These are phyloP conservation scores for Oscheius sp. DNA, from an alignment of 2,888 invertebrate species.

Conservation along the genomic window DNA sequence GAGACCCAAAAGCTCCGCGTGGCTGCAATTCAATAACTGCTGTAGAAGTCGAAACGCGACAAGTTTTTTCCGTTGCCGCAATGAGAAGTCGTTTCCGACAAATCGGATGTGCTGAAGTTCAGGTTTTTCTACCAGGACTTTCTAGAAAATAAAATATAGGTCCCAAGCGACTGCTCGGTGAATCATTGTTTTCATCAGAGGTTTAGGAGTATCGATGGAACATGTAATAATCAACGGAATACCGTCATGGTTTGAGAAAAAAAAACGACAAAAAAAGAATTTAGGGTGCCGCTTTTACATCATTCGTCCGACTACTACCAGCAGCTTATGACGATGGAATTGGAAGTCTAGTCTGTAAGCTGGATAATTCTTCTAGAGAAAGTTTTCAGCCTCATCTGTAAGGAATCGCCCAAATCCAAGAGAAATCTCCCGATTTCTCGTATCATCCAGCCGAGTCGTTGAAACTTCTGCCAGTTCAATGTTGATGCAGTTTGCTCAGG, in stretches of 20 bases:
- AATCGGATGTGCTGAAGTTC: conserved; percentile 32
- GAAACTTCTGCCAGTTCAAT: conserved; percentile 54
- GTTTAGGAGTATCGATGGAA: conserved; percentile 89
- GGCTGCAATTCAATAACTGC: conserved; percentile 48
- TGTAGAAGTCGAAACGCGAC: conserved; percentile 38
- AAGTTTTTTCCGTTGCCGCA: conserved; percentile 24
- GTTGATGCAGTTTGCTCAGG: conserved; percentile 57
- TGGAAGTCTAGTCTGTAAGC: conserved; percentile 60
- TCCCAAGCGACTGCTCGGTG: conserved; percentile 52
- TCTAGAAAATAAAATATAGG: conserved; percentile 9
- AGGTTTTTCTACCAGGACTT: conserved; percentile 8
- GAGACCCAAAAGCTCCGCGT: conserved; percentile 24
- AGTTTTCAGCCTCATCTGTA: conserved; percentile 37
- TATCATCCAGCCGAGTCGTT: conserved; percentile 55
- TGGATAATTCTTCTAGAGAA: neutral
- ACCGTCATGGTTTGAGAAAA: conserved; percentile 5
- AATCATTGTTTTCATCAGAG: conserved; percentile 65
- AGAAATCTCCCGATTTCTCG: conserved; percentile 65
- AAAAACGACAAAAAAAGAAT: neutral
- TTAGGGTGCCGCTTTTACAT: conserved; percentile 88
- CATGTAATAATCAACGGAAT: conserved; percentile 82
- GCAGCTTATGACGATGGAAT: conserved; percentile 68
- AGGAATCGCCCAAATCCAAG: conserved; percentile 64
- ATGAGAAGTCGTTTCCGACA: conserved; percentile 21
- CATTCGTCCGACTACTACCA: conserved; percentile 70